These are phyloP conservation scores for Cyanocitta stelleri DNA, from an alignment of 2,113 vertebrate genomes.

Conservation along the genomic window DNA sequence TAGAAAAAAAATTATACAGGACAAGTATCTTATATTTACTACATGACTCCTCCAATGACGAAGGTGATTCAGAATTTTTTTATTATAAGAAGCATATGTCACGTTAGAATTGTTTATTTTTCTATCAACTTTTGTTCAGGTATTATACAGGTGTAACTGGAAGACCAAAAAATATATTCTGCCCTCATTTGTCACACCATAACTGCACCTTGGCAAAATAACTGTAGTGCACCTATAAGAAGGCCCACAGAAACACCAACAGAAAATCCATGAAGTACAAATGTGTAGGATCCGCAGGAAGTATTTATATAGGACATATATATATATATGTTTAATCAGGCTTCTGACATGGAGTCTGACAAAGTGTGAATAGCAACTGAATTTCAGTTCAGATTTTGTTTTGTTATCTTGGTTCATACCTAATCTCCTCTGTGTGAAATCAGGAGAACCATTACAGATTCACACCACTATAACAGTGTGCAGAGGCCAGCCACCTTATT, in stretches of 20 bases:
- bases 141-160: background rate
- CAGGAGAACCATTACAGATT: background rate
- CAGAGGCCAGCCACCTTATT: background rate
- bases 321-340: background rate
- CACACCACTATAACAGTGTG: background rate
- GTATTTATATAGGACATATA: background rate
- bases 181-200: background rate
- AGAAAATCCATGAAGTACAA: background rate
- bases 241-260: background rate
- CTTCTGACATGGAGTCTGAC: background rate
- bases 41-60: fast-evolving
- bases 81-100: background rate
- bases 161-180: background rate
- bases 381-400: background rate
- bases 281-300: background rate
- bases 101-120: background rate
- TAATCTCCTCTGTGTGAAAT: background rate
- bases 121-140: background rate
- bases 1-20: background rate
- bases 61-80: background rate
- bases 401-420: background rate
- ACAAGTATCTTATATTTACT: background rate
- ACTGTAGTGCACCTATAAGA: background rate
- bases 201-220: background rate
- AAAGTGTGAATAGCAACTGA: background rate